Base-by-base conservation (phyloP, 2,797 vertebrate genomes). In the Clarias laeviceps region DNA sequence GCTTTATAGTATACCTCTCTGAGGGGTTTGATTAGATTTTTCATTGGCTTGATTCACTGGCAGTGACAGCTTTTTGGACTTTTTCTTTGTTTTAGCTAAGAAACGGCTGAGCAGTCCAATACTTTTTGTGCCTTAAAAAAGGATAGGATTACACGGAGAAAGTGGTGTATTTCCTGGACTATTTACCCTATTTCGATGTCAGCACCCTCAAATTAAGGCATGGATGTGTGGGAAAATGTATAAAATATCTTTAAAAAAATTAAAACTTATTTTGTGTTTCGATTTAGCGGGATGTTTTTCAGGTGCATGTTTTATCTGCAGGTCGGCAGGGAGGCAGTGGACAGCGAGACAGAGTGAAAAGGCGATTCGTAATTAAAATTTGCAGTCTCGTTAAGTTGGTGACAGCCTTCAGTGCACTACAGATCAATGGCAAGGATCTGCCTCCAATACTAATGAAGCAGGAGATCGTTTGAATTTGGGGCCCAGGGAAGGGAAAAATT, bases 291-390 rank as follows among this genome's bases (percentile, higher is more conserved):
- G 68, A 56, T 24, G 54, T 3, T 20, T 56, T 82, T 32, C 18
- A 45, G 78, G 66, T 9, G 73, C 40, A 9, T 59, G 29, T 37
- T 70, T 37, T 32, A 32, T 88, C 80, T 66, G 65, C 82, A 86
- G 78, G 82, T 77, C 29, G 54, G 61, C 20, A 24, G 61, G 61
- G 76, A 70, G 80, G 27, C 40, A 77, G 84, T 68, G 69, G 85
- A 85, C 73, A 50, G 74, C 15, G 3, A 56, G 32, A 34, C 40
- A 45, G 50, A 79, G 59, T 74, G 74, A 62, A 85, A 68, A 89
- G 89, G 89, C 87, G 91, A 93, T 92, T 91, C 56, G 88, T 93
- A 94, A 96, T 95, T 95, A 94, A 93, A 94, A 94, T 90, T 90
- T 93, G 92, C 90, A 90, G 89, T 94, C 92, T 92, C 82, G 91